Base-by-base conservation (phyloP, 2,888 invertebrate species). In the Itoplectis maculator region DNA sequence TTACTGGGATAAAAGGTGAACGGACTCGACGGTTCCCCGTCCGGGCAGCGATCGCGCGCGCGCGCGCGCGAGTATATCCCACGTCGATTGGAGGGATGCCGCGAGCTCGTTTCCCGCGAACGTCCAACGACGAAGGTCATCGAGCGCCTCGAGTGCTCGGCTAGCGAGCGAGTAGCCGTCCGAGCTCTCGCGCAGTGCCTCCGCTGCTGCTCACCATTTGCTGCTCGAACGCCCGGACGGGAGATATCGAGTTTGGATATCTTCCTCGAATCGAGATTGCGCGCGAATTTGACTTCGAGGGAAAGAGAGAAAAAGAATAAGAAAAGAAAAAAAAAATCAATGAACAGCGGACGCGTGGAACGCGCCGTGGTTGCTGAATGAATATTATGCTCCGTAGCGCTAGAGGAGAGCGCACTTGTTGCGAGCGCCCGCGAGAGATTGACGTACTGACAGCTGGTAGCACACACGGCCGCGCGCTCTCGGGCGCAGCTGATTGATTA, bases 1-100 rank as follows among this genome's bases (percentile, higher is more conserved):
- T 92, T 92, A 92, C 92, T 92, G 91, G 92, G 92, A 92, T 92
- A 92, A 92, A 92, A 92, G 92, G 92, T 92, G 92, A 92, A 92
- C 90, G 92, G 70, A 92, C 92, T 90, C 90, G 88, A 82, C 86
- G 88, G 87, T 87, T 88, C 85, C 87, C 87, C 87, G 89, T 89
- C 88, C 89, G 88, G 87, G 83, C 81, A 75, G 81, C 76, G n/a
- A n/a, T n/a, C n/a, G n/a, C n/a, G n/a, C n/a, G n/a, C n/a, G n/a
- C n/a, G n/a, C n/a, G n/a, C n/a, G n/a, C n/a, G 29, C 29, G 29
- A 2, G 29, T 81, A 90, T 89, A 89, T 89, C 90, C 88, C 89
- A 89, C 89, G 88, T 86, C 87, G 88, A 88, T 88, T 88, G 88
- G 88, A 90, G 89, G 88, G 91, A 89, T 90, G 88, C 89, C 87